Conservation (phyloP, 2,797 vertebrate species). For the Melanotaenia maccullochi region DNA sequence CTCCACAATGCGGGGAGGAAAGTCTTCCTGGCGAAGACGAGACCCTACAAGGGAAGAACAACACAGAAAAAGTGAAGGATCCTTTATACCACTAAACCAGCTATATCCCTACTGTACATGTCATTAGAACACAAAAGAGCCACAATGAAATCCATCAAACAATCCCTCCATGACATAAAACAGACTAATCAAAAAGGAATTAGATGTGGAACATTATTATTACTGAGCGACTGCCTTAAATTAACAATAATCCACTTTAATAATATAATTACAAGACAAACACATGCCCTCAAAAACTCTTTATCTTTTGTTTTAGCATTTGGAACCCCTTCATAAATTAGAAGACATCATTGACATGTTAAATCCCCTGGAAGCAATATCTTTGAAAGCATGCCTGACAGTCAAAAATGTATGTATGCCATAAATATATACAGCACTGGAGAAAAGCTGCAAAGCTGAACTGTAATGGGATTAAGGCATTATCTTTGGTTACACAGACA, state of each 20-base stretch:
- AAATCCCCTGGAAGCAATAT: slow-evolving; percentile 34
- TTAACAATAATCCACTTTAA: slow-evolving; percentile 67
- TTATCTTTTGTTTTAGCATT: slow-evolving; percentile 57
- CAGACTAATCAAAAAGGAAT: slow-evolving; percentile 56
- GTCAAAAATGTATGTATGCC: slow-evolving; percentile 34
- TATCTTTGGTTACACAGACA: slow-evolving; percentile 14
- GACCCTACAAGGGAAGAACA: slow-evolving; percentile 81
- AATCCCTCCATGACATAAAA: slow-evolving; percentile 36
- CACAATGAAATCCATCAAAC: slow-evolving; percentile 26
- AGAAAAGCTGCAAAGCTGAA: slow-evolving; percentile 37
- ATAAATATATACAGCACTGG: slow-evolving; percentile 4
- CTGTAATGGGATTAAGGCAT: slow-evolving; percentile 36
- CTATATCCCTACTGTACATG: slow-evolving; percentile 1
- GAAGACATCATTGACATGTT: slow-evolving; percentile 38
- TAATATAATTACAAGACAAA: slow-evolving; percentile 72
- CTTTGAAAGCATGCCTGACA: slow-evolving; percentile 34
- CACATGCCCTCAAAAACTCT: slow-evolving; percentile 42
- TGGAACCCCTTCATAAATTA: slow-evolving; percentile 43
- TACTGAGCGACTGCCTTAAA: slow-evolving; percentile 38
- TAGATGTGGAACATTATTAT: slow-evolving; percentile 54
- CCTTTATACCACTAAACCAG: background rate
- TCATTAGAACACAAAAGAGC: slow-evolving; percentile 29
- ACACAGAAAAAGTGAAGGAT: background rate
- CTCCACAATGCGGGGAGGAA: slow-evolving; percentile 93
- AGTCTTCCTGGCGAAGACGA: slow-evolving; percentile 96